A percentile compares a stretch with the other conserved stretches of the same genome.
Evolutionary conservation across 2,113 vertebrate species (phyloP).

Genomic region (Mesocricetus auratus): DNA sequence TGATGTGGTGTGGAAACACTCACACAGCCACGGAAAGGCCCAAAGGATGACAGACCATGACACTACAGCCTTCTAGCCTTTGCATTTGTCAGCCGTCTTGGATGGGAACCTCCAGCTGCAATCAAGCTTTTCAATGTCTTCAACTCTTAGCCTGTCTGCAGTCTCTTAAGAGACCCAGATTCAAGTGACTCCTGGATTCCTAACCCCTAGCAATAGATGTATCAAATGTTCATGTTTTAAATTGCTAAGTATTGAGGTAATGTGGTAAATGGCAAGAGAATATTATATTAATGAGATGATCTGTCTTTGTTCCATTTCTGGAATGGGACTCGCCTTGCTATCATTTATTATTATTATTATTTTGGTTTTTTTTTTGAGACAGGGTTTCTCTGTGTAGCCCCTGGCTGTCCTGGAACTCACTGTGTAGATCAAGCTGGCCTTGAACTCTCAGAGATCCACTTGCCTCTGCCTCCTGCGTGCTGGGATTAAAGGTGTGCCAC

Average conservation of each 20-base stretch:
- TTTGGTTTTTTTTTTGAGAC: background rate
- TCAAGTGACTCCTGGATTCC: slow-evolving; percentile 11
- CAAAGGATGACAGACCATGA: background rate
- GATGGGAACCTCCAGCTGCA: background rate
- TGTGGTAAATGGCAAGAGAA: slow-evolving; percentile 13
- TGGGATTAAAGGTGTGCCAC: background rate
- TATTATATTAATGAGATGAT: background rate
- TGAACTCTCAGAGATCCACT: background rate
- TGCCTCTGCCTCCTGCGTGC: background rate
- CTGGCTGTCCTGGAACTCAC: background rate
- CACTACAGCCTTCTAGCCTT: background rate
- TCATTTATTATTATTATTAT: background rate
- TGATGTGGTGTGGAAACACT: background rate
- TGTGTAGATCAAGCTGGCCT: background rate
- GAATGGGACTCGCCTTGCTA: background rate
- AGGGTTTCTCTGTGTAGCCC: background rate
- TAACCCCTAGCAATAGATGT: background rate
- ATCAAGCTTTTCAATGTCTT: background rate
- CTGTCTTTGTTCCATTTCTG: background rate
- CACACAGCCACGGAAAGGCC: background rate
- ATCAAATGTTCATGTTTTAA: slow-evolving; percentile 23
- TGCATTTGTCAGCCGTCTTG: background rate
- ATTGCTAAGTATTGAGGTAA: background rate
- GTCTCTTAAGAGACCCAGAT: background rate
- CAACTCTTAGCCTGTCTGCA: background rate